These are phyloP conservation scores for Xenopus petersii DNA, from an alignment of 2,797 vertebrate genomes.

Conservation along the genomic window DNA sequence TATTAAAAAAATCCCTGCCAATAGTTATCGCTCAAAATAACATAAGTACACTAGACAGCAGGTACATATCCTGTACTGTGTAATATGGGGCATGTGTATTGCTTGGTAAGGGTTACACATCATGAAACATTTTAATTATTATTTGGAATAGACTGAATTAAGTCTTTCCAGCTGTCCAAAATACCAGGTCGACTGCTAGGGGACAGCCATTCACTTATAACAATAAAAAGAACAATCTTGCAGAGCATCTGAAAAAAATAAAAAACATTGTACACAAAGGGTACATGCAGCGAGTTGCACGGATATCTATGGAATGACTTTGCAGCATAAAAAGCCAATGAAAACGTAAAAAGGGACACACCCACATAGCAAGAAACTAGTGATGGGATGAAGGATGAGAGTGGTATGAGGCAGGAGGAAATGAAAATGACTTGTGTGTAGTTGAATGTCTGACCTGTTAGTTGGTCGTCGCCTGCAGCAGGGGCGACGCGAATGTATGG, in stretches of 20 bases:
- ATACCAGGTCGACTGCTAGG: too few species aligned
- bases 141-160: too few species aligned
- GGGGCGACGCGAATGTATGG: conserved; percentile 97
- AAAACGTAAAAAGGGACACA: conserved; percentile 44
- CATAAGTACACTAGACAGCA: too few species aligned
- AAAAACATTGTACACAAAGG: conserved; percentile 58
- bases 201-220: too few species aligned
- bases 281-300: conserved; percentile 65
- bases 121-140: too few species aligned
- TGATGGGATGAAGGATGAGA: conserved; percentile 29
- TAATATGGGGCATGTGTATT: too few species aligned
- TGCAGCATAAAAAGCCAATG: conserved; percentile 45
- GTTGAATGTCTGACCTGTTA: conserved; percentile 93
- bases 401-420: conserved; percentile 54
- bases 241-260: conserved; percentile 47
- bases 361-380: conserved; percentile 57
- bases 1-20: too few species aligned
- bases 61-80: too few species aligned
- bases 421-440: conserved; percentile 71
- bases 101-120: too few species aligned
- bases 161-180: too few species aligned
- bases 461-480: conserved; percentile 94
- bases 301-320: conserved; percentile 24
- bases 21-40: too few species aligned
- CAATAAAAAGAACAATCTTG: too few species aligned